Evolutionary conservation across 2,113 vertebrate species (phyloP), one percentile per base, ranked within the genome.

Genomic region (Odontophorus gujanensis): DNA sequence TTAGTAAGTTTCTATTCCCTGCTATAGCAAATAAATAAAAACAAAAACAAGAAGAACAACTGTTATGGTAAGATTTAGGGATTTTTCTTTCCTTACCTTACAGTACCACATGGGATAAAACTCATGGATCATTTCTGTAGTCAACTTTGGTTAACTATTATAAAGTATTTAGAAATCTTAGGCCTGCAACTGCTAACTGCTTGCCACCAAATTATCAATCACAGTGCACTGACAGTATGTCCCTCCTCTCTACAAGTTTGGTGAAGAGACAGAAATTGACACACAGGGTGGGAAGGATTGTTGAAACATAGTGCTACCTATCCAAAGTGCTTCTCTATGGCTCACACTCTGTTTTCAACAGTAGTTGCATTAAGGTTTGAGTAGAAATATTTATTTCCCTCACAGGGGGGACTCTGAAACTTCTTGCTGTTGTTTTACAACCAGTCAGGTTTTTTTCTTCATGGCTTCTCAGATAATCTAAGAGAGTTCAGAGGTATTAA

Each of bases 91-190:
- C 26, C 50, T 66, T 68, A 5, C 1, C 2, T 73, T 55, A 21
- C 5, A 8, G 8, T 58, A 24, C 6, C 0, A 0, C 42, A n/a
- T 68, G 17, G 43, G 34, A 84, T 6, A 8, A 19, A 59, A 66
- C 15, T 65, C 9, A 38, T 17, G 16, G 36, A 42, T n/a, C 16
- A 21, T 45, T 81, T 81, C 48, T 40, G 22, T 14, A 65, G 78
- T 51, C 38, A 65, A 7, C 3, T 53, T 47, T 21, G 14, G 28
- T 51, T 55, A 48, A 25, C 0, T 13, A 67, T 81, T 84, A 22
- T 20, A 1, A 65, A 73, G 40, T 6, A 51, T 48, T 88, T 90
- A 34, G 16, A 82, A 82, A 65, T 6, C 16, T 17, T n/a, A 51
- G 34, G 21, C 22, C 22, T 57, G 28, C 7, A 77, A 3, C 34